These are phyloP conservation scores for Enteromius afrohamiltoni DNA, from an alignment of 2,797 vertebrate genomes.

Conservation along the genomic window DNA sequence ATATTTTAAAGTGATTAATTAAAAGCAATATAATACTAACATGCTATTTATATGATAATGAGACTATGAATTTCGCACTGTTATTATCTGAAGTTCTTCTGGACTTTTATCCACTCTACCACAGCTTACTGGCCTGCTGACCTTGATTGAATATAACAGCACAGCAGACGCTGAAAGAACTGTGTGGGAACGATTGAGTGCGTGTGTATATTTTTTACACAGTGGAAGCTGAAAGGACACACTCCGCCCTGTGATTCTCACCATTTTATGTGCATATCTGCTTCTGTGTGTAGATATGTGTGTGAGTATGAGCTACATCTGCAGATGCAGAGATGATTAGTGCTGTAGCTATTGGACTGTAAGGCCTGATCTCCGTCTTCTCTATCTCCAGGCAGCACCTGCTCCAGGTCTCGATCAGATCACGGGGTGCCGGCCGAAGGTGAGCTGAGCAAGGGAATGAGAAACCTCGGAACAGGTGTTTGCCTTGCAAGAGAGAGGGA, in stretches of 20 bases:
- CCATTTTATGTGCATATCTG: constrained; percentile 44
- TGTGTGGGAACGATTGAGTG: constrained; percentile 33
- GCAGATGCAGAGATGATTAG: constrained; percentile 34
- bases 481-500: constrained; percentile 47
- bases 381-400: constrained; percentile 79
- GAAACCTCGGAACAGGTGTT: constrained; percentile 46
- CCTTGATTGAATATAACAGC: constrained; percentile 73
- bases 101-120: constrained; percentile 4
- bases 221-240: constrained; percentile 24
- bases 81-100: not conserved
- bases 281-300: constrained; percentile 42
- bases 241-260: constrained; percentile 36
- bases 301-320: constrained; percentile 32
- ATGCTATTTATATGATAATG: not conserved
- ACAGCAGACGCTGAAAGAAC: constrained; percentile 60
- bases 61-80: not conserved
- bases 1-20: not conserved
- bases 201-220: constrained; percentile 25
- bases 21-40: not conserved
- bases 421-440: constrained; percentile 74
- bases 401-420: constrained; percentile 79
- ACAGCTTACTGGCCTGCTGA: constrained; percentile 67
- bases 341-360: constrained; percentile 47
- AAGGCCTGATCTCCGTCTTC: constrained; percentile 46
- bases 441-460: constrained; percentile 64